These are phyloP conservation scores for Cyrtorhinus lividipennis DNA, from an alignment of 1,140 invertebrate genomes.

Conservation along the genomic window DNA sequence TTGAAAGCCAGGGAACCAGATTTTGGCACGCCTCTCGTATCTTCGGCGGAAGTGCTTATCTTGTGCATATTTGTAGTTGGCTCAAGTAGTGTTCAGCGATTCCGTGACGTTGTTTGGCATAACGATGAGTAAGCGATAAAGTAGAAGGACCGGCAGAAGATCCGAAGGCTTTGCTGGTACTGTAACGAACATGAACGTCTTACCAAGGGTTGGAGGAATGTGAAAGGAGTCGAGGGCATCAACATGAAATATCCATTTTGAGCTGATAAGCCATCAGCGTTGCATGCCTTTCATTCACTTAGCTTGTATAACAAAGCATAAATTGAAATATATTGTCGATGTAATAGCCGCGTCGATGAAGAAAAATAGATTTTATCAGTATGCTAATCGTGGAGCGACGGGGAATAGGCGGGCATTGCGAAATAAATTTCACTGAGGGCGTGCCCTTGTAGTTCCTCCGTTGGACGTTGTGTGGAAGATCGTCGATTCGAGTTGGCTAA, in stretches of 20 bases:
- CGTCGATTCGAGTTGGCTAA: background rate
- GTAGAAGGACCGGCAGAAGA: too few species aligned
- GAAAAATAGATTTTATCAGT: background rate
- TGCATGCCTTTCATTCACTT: background rate
- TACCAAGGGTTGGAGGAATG: too few species aligned
- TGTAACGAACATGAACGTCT: too few species aligned
- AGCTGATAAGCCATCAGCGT: background rate
- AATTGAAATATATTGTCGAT: background rate
- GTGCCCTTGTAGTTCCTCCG: background rate
- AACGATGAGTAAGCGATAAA: too few species aligned
- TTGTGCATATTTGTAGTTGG: too few species aligned
- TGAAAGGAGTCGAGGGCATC: too few species aligned
- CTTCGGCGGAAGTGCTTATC: too few species aligned
- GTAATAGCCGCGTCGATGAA: background rate
- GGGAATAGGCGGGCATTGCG: background rate
- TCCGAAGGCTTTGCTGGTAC: too few species aligned
- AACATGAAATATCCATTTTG: background rate
- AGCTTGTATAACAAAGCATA: background rate
- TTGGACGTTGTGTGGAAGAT: background rate
- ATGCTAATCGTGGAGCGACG: background rate
- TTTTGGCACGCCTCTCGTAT: too few species aligned
- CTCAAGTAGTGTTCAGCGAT: too few species aligned
- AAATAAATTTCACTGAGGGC: background rate
- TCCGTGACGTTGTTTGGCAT: too few species aligned
- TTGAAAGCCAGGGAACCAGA: too few species aligned